Conservation (phyloP, 2,888 invertebrate species). For the Stenichneumon culpator region DNA sequence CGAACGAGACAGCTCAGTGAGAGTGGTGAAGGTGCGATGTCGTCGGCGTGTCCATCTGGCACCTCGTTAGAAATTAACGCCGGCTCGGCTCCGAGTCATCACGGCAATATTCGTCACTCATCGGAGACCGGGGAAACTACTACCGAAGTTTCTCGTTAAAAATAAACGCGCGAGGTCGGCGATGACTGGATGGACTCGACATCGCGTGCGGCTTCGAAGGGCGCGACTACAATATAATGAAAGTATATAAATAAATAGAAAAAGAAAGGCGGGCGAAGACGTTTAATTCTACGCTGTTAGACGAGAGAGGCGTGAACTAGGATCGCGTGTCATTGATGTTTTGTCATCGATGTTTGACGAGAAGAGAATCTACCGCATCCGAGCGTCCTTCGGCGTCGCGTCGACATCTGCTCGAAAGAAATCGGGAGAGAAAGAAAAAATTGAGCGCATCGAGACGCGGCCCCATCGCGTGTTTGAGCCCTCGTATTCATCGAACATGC, state of each 20-base stretch:
- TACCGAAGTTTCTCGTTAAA: slow-evolving; percentile 19
- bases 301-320: slow-evolving; percentile 6
- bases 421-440: not conserved
- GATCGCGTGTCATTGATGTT: slow-evolving; percentile 24
- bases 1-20: not conserved
- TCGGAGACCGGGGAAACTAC: slow-evolving; percentile 34
- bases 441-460: slow-evolving; percentile 33
- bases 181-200: slow-evolving; percentile 8
- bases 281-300: slow-evolving; percentile 1
- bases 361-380: not conserved
- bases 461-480: slow-evolving; percentile 49
- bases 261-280: not conserved
- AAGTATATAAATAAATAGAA: not conserved
- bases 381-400: not conserved
- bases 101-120: slow-evolving; percentile 66
- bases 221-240: not conserved
- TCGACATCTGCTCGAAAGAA: slow-evolving; percentile 30
- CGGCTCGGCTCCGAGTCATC: slow-evolving; percentile 33
- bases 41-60: slow-evolving; percentile 46
- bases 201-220: not conserved
- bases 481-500: slow-evolving; percentile 10
- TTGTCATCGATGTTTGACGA: not conserved
- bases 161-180: slow-evolving; percentile 20
- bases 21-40: slow-evolving; percentile 45
- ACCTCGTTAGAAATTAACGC: slow-evolving; percentile 46